Conservation (phyloP, 53 echinoderm and acorn worm species). For the Holothuria leucospilota region DNA sequence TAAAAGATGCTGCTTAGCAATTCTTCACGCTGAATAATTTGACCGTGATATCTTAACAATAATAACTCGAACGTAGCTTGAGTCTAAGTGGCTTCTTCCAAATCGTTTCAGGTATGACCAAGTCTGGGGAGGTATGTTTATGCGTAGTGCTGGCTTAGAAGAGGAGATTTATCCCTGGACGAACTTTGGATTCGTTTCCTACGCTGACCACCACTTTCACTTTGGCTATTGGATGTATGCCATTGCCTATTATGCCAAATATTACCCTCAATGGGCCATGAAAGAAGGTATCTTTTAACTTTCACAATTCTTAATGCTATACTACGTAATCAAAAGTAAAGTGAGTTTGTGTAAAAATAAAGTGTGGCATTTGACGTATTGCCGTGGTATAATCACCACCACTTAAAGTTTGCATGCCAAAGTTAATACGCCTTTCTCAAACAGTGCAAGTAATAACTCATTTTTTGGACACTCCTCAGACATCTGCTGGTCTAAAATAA, state of each 20-base stretch:
- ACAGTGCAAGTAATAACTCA: too few relatives aligned
- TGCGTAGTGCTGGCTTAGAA: slow-evolving; percentile 60
- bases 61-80: too few relatives aligned
- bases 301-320: background rate
- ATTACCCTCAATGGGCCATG: slow-evolving; percentile 75
- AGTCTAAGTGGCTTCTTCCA: too few relatives aligned
- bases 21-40: too few relatives aligned
- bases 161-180: slow-evolving; percentile 78
- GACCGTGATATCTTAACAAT: too few relatives aligned
- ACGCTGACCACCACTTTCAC: slow-evolving; percentile 86
- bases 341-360: background rate
- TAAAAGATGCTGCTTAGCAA: too few relatives aligned
- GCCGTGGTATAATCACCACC: too few relatives aligned
- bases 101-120: slow-evolving; percentile 72
- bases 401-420: too few relatives aligned
- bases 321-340: background rate
- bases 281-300: slow-evolving; percentile 58
- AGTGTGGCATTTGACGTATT: too few relatives aligned
- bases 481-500: too few relatives aligned
- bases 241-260: slow-evolving; percentile 79
- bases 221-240: slow-evolving; percentile 89
- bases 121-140: slow-evolving; percentile 84
- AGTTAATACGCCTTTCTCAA: too few relatives aligned
- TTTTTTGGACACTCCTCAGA: too few relatives aligned
- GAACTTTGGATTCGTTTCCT: slow-evolving; percentile 87